Conservation (phyloP, 2,797 vertebrate genomes). For the Botia almorhae region DNA sequence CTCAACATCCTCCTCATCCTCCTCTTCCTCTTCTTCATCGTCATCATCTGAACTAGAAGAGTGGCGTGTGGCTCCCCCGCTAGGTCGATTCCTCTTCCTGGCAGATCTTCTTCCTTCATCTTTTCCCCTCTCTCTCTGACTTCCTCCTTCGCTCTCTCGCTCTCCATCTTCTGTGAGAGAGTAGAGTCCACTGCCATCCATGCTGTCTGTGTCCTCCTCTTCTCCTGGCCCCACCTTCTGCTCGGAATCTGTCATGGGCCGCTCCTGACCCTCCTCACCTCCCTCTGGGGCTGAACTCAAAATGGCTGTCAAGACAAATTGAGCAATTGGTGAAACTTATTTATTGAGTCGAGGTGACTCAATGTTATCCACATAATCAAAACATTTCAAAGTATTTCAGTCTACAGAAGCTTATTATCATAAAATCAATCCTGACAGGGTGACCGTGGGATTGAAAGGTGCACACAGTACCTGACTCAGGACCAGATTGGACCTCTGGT, state of each 20-base stretch:
- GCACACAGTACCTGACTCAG: constrained; percentile 65
- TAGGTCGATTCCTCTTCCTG: constrained; percentile 77
- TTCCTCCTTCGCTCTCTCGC: constrained; percentile 72
- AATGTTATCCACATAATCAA: neutral
- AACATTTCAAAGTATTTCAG: no score
- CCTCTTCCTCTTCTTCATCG: constrained; percentile 70
- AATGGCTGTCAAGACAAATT: constrained; percentile 54
- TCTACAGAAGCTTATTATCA: neutral
- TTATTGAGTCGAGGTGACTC: neutral
- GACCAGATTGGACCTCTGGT: constrained; percentile 63
- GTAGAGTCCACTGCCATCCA: constrained; percentile 92
- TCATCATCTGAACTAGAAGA: constrained; percentile 85
- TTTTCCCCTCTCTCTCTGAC: constrained; percentile 63
- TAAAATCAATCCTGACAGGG: neutral
- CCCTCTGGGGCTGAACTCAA: constrained; percentile 61
- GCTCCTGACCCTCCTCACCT: constrained; percentile 68
- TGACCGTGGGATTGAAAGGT: neutral
- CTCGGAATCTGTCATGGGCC: constrained; percentile 66
- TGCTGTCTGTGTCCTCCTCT: constrained; percentile 93
- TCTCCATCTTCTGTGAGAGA: constrained; percentile 86
- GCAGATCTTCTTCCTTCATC: constrained; percentile 70
- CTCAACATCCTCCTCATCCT: constrained; percentile 83
- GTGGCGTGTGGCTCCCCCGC: constrained; percentile 74
- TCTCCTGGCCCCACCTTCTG: constrained; percentile 61
- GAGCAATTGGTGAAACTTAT: constrained; percentile 18